A percentile compares a stretch with the other conserved stretches of the same genome.
Conservation (phyloP, 2,888 invertebrate species). For the Cybosia mesomella region DNA sequence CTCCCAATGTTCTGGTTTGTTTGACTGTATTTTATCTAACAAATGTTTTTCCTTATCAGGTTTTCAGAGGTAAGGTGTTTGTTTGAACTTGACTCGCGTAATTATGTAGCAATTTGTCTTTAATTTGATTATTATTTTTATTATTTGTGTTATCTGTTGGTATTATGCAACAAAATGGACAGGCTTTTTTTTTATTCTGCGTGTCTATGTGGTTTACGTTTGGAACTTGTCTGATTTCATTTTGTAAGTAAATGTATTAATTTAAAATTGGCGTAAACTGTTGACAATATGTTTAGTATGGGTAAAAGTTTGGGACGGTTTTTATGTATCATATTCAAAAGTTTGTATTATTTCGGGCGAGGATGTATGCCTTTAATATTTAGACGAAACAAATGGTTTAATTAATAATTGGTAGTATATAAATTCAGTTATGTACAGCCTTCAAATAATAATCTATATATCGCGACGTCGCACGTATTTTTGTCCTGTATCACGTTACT, state of each 20-base stretch:
- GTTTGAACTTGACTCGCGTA: conserved; percentile 72
- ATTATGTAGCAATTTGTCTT: conserved; percentile 64
- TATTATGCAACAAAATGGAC: conserved; percentile 26
- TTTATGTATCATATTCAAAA: conserved; percentile 31
- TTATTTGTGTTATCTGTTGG: conserved; percentile 43
- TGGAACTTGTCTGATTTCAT: conserved; percentile 40
- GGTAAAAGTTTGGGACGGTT: conserved; percentile 24
- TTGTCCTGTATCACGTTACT: conserved; percentile 43
- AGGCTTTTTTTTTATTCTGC: conserved; percentile 32
- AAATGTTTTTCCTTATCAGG: conserved; percentile 78
- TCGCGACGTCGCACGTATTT: conserved; percentile 38
- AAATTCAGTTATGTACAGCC: conserved; percentile 41
- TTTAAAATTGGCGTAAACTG: conserved; percentile 42
- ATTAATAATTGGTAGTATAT: conserved; percentile 38
- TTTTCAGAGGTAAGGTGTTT: conserved; percentile 80
- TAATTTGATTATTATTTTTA: conserved; percentile 56
- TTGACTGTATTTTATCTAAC: conserved; percentile 52
- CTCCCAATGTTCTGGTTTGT: conserved; percentile 54
- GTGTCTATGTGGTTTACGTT: conserved; percentile 34
- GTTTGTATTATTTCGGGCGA: conserved; percentile 37
- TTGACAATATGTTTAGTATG: conserved; percentile 39
- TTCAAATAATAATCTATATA: conserved; percentile 32
- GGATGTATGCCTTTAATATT: conserved; percentile 30
- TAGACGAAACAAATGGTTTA: conserved; percentile 29
- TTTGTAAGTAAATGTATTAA: conserved; percentile 48